Base-by-base conservation (phyloP, 2,113 vertebrate species). In the Irena cyanogastra region DNA sequence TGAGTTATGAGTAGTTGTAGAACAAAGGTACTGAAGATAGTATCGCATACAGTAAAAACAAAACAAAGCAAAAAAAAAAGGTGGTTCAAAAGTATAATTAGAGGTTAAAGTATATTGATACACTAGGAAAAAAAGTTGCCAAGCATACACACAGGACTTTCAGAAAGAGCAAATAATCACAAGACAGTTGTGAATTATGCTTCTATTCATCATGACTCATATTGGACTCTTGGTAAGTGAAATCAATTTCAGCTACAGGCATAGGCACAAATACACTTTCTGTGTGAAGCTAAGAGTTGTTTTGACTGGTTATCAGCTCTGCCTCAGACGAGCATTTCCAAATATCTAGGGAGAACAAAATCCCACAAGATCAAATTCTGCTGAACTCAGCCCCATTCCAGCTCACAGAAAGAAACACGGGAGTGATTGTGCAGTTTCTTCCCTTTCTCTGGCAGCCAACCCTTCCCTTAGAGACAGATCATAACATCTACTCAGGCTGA, bases 151-250 rank as follows among this genome's bases (percentile, higher is more conserved):
- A 57, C 1, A 3, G 7, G 74, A 24, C 30, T 87, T 95, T 86
- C 39, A 77, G 50, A 71, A 60, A 79, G 16, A 85, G n/a, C 60
- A 94, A 96, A 77, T 77, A 91, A 90, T 87, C 86, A 92, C 41
- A 78, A 80, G 56, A 44, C 31, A 10, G 49, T 71, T 56, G 79
- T 42, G 41, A 94, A 77, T 71, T 81, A 41, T 60, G 42, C 5
- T 86, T 77, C n/a, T 76, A 66, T 44, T 42, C 33, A 47, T 78
- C 50, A 22, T 95, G 90, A 94, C 87, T 96, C 87, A 86, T 78
- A 56, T 93, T 94, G 90, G 85, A 92, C 49, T 96, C 85, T 90
- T 4, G 7, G 22, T 66, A 94, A 87, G 35, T 71, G 47, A 93
- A 90, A 88, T 23, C 23, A 59, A 90, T 86, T 92, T 86, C 44